These are phyloP conservation scores for Mormyrops boulengeri DNA, from an alignment of 2,797 vertebrate species.

Conservation along the genomic window DNA sequence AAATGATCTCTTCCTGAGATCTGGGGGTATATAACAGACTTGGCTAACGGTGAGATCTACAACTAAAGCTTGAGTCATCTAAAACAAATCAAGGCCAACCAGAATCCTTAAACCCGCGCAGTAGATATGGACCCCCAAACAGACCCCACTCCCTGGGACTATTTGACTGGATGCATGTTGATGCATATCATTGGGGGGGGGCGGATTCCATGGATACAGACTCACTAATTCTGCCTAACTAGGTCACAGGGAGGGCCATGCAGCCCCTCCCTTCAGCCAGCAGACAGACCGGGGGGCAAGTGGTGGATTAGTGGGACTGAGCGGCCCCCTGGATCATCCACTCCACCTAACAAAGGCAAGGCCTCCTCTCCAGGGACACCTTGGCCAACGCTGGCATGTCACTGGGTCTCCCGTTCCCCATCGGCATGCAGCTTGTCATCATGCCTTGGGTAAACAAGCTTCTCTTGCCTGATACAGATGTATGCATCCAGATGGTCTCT, in stretches of 20 bases:
- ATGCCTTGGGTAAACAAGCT: background rate
- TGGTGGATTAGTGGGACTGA: background rate
- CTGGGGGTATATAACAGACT: background rate
- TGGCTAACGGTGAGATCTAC: background rate
- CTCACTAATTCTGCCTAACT: background rate
- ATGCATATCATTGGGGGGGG: background rate
- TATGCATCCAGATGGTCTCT: background rate
- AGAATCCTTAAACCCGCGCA: background rate
- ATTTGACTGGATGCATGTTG: background rate
- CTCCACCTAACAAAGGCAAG: background rate
- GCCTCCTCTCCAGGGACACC: background rate
- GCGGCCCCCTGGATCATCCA: background rate
- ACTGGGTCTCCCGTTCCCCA: background rate
- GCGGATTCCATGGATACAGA: background rate
- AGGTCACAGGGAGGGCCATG: background rate
- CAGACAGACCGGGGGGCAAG: background rate
- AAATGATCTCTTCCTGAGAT: background rate
- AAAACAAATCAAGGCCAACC: background rate
- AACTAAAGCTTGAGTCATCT: background rate
- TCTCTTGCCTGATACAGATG: background rate
- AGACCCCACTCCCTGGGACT: background rate
- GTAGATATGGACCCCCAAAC: background rate
- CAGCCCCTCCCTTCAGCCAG: slow-evolving; percentile 2
- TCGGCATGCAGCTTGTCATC: background rate
- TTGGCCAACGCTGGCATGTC: background rate